Evolutionary conservation across 1,140 invertebrate genomes (phyloP).

Genomic region (Maconellicoccus hirsutus): DNA sequence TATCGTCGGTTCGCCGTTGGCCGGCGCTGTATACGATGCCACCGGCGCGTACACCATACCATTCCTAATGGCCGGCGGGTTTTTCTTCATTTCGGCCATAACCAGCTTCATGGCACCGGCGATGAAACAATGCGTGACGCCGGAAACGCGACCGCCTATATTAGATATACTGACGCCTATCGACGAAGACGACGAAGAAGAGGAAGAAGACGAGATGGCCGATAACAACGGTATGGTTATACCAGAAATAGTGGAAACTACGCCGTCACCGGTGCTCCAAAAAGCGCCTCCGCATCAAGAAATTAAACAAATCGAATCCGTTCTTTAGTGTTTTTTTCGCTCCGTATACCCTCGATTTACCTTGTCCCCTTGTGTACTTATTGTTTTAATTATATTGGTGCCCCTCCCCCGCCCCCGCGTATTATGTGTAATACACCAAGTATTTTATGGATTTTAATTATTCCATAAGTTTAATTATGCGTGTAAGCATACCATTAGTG

Average conservation of each 20-base stretch:
- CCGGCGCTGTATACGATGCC: conserved; percentile 76
- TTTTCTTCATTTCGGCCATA: conserved; percentile 73
- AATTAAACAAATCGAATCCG: conserved; percentile 53
- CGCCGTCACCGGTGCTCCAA: conserved; percentile 41
- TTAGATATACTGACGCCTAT: conserved; percentile 64
- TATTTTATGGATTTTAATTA: conserved; percentile 12
- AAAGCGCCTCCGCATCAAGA: conserved; percentile 37
- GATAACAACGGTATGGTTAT: conserved; percentile 37
- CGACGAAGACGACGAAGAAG: conserved; percentile 59
- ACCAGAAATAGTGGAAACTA: conserved; percentile 51
- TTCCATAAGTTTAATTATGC: conserved; percentile 11
- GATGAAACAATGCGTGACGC: conserved; percentile 45
- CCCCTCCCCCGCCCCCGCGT: not conserved
- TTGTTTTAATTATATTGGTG: not conserved
- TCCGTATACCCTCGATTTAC: not conserved
- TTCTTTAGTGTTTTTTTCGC: conserved; percentile 38
- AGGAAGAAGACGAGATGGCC: conserved; percentile 50
- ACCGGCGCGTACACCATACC: conserved; percentile 75
- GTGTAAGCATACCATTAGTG: conserved; percentile 1
- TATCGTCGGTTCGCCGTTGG: conserved; percentile 68
- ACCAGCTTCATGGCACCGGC: conserved; percentile 73
- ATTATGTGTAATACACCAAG: conserved; percentile 13
- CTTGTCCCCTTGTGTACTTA: not conserved
- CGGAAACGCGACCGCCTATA: conserved; percentile 42
- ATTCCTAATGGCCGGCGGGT: conserved; percentile 81